Evolutionary conservation across 1,140 invertebrate genomes (phyloP).

Genomic region (Trinorchestia longiramus): DNA sequence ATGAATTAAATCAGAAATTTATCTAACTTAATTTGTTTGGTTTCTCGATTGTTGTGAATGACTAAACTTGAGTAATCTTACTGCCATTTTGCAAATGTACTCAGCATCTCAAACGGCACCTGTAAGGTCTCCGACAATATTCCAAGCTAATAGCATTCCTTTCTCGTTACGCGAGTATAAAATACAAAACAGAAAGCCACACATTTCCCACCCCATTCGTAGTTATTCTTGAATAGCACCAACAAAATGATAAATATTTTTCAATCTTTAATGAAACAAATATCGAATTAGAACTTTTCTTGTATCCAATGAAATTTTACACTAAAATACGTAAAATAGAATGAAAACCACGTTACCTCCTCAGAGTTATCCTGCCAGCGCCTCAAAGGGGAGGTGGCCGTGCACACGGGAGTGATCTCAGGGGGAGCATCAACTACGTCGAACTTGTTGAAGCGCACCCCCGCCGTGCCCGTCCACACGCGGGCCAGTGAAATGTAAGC

Average conservation of each 20-base stretch:
- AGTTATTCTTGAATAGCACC: background rate
- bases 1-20: background rate
- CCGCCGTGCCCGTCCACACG: constrained; percentile 35
- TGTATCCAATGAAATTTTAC: too few relatives aligned
- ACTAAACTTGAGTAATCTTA: background rate
- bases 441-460: constrained; percentile 60
- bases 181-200: background rate
- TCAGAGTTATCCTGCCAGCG: background rate
- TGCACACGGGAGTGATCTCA: constrained; percentile 63
- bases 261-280: too few relatives aligned
- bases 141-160: background rate
- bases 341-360: constrained; percentile 25
- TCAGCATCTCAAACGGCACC: background rate
- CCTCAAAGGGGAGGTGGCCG: background rate
- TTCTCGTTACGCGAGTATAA: background rate
- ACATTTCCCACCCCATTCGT: background rate
- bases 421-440: background rate
- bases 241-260: too few relatives aligned
- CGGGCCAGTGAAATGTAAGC: constrained; percentile 57
- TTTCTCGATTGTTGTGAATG: background rate
- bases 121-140: background rate
- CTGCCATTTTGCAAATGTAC: background rate
- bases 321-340: background rate
- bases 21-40: background rate
- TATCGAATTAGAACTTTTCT: too few relatives aligned